These are phyloP conservation scores for Pristionchus japonicus DNA, from an alignment of 2,888 invertebrate species.

Conservation along the genomic window DNA sequence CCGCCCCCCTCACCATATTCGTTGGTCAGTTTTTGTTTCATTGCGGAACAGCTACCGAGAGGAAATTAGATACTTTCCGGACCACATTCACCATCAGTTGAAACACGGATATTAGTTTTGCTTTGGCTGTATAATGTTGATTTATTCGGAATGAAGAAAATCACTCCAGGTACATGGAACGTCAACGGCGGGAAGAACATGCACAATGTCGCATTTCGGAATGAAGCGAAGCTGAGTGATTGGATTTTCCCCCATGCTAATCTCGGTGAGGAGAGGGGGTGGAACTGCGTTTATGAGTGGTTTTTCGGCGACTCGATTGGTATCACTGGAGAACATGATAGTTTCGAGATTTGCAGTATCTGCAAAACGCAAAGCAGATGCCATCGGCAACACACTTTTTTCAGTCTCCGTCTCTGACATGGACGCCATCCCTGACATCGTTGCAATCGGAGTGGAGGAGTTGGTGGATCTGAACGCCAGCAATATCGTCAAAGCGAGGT, in stretches of 20 bases:
- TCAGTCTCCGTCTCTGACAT: conserved; percentile 38
- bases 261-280: conserved; percentile 14
- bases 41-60: too few species aligned
- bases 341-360: not conserved
- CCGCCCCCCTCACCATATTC: conserved; percentile 56
- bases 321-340: not conserved
- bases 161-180: conserved; percentile 89
- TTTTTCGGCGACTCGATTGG: too few species aligned
- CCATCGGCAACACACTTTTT: too few species aligned
- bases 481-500: conserved; percentile 95
- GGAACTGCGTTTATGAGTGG: too few species aligned
- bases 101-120: not conserved
- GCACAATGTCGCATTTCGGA: conserved; percentile 85
- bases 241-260: conserved; percentile 75
- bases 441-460: conserved; percentile 98
- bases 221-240: conserved; percentile 77
- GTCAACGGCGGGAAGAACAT: conserved; percentile 99
- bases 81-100: too few species aligned
- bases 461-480: conserved; percentile 98
- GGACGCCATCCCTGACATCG: conserved; percentile 85
- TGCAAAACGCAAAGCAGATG: too few species aligned
- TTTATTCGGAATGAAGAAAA: too few species aligned
- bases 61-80: too few species aligned
- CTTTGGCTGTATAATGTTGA: too few species aligned
- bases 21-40: conserved; percentile 49